A percentile compares a stretch with the other conserved stretches of the same genome.
phyloP scores from a whole-genome alignment of 2,888 invertebrate species.

The Drosophila pseudotalamancana region DNA sequence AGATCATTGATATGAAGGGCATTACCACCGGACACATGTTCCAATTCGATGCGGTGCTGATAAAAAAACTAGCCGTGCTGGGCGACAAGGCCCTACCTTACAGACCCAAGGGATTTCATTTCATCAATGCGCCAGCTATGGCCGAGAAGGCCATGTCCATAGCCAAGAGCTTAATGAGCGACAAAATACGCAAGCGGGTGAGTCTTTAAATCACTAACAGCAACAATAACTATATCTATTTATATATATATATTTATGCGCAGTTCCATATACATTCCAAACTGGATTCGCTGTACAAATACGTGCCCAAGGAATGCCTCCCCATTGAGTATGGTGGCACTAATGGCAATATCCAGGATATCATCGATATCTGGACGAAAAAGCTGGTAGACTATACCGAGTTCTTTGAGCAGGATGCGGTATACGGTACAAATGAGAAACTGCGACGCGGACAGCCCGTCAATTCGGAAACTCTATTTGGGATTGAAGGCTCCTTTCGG shows the following conservation, averaged over 20 bases:
- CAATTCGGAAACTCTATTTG: slow-evolving; percentile 80
- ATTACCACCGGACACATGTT: slow-evolving; percentile 86
- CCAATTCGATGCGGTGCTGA: slow-evolving; percentile 87
- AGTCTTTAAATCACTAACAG: slow-evolving; percentile 56
- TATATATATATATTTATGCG: background rate
- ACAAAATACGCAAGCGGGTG: slow-evolving; percentile 88
- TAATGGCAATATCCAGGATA: slow-evolving; percentile 85
- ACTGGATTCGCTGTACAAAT: slow-evolving; percentile 87
- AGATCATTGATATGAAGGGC: slow-evolving; percentile 87
- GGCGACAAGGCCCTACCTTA: slow-evolving; percentile 87
- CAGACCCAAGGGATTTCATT: slow-evolving; percentile 87
- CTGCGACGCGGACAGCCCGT: slow-evolving; percentile 78
- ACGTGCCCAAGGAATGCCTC: slow-evolving; percentile 87
- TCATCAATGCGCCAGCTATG: slow-evolving; percentile 86
- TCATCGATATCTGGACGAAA: slow-evolving; percentile 82
- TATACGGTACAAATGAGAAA: slow-evolving; percentile 82
- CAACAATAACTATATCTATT: slow-evolving; percentile 59
- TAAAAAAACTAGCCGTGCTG: slow-evolving; percentile 86
- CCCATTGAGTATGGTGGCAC: slow-evolving; percentile 89
- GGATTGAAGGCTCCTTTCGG: slow-evolving; percentile 83
- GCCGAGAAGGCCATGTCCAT: slow-evolving; percentile 87
- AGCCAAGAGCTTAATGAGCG: slow-evolving; percentile 87
- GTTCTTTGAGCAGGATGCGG: slow-evolving; percentile 82
- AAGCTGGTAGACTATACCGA: slow-evolving; percentile 78
- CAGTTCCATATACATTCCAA: slow-evolving; percentile 85